Evolutionary conservation across 2,888 invertebrate species (phyloP).

Genomic region (Tipula unca): DNA sequence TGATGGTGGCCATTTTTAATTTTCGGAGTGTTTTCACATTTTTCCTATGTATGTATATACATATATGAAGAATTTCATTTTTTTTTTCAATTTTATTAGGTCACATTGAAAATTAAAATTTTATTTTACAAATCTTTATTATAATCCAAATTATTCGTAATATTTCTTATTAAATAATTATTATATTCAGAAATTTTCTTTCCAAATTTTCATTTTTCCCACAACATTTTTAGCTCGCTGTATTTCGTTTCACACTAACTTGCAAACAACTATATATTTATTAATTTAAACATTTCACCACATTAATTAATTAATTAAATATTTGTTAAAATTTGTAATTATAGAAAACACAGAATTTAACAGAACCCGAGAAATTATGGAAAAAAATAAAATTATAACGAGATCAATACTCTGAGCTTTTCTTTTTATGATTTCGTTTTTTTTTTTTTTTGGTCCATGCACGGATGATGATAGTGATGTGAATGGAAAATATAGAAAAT

Average conservation of each 20-base stretch:
- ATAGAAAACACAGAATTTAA: background rate
- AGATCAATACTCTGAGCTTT: background rate
- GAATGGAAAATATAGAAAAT: background rate
- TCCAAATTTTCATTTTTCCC: background rate
- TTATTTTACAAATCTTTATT: no score
- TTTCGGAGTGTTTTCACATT: background rate
- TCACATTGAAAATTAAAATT: background rate
- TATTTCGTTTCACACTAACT: background rate
- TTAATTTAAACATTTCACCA: background rate
- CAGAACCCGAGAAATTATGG: background rate
- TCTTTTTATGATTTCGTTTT: background rate
- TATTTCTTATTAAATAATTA: no score
- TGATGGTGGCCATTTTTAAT: background rate
- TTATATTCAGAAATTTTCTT: background rate
- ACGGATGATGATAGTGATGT: background rate
- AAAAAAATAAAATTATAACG: background rate
- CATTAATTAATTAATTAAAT: background rate
- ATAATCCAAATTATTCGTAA: no score
- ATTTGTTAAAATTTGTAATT: background rate
- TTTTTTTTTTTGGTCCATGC: constrained; percentile 1
- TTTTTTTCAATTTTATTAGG: background rate
- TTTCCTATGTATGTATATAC: background rate
- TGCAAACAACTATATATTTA: background rate
- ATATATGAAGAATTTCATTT: background rate
- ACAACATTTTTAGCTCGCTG: background rate